A percentile compares a stretch with the other conserved stretches of the same genome.
phyloP scores from a whole-genome alignment of 2,797 vertebrate species.

The Synaphobranchus kaupii region DNA sequence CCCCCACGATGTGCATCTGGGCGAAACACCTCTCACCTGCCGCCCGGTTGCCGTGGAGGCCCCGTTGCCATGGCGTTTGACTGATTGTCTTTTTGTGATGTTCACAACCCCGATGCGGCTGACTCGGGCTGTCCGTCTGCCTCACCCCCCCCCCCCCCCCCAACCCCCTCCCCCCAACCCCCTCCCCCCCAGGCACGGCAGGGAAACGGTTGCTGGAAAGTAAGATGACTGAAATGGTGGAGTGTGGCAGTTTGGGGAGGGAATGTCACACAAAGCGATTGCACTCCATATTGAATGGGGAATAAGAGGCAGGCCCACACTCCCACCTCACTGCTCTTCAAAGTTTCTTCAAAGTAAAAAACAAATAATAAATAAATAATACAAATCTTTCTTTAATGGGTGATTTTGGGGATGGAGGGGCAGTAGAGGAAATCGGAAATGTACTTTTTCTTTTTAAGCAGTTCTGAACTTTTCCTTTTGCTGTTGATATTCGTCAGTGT shows the following conservation, averaged over 20 bases:
- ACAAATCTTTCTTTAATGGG: neutral
- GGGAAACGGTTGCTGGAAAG: conserved; percentile 57
- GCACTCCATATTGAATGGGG: conserved; percentile 81
- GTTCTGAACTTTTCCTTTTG: neutral
- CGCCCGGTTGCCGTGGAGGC: neutral
- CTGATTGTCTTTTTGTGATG: neutral
- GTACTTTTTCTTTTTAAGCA: neutral
- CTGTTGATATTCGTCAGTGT: neutral
- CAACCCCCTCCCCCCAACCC: neutral
- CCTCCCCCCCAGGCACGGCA: conserved; percentile 45
- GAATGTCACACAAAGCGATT: conserved; percentile 77
- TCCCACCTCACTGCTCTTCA: conserved; percentile 46
- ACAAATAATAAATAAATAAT: neutral
- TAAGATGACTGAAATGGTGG: conserved; percentile 63
- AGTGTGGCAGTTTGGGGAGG: conserved; percentile 68
- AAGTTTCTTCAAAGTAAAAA: conserved; percentile 49
- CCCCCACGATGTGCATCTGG: neutral
- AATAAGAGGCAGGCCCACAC: conserved; percentile 69
- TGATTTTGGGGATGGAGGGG: conserved; percentile 15
- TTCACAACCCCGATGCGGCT: neutral
- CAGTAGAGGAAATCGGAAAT: conserved; percentile 42
- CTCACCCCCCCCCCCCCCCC: neutral
- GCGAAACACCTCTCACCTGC: neutral
- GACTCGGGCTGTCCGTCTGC: neutral
- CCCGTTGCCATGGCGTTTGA: neutral